phyloP scores from a whole-genome alignment of 2,888 invertebrate species.

The Callyntrura sp. region DNA sequence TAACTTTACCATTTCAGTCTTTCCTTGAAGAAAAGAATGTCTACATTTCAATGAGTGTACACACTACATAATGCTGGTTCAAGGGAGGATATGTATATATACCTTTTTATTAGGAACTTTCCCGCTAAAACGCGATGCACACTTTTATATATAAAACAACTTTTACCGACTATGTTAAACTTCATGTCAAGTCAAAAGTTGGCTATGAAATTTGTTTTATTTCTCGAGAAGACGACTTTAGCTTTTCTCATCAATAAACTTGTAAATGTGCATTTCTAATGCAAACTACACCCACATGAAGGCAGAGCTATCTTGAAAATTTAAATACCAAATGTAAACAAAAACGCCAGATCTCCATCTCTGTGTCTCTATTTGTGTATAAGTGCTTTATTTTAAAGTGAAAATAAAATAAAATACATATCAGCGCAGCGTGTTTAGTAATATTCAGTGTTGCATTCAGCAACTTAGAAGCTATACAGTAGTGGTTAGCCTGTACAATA shows the following conservation, averaged over 20 bases:
- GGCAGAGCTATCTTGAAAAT: neutral
- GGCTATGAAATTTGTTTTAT: slow-evolving; percentile 39
- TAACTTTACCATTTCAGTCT: slow-evolving; percentile 49
- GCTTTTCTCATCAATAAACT: slow-evolving; percentile 60
- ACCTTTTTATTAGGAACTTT: slow-evolving; percentile 17
- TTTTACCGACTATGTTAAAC: neutral
- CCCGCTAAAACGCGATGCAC: neutral
- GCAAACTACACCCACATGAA: neutral
- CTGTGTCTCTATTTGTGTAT: too few relatives aligned
- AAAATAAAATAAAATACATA: neutral
- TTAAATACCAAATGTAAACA: too few relatives aligned
- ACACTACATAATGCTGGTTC: neutral
- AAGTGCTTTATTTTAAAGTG: neutral
- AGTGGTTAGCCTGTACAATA: too few relatives aligned
- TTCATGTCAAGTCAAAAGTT: slow-evolving; percentile 34
- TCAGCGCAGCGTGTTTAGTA: neutral
- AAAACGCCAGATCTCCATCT: too few relatives aligned
- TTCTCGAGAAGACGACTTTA: neutral
- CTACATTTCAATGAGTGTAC: slow-evolving; percentile 4
- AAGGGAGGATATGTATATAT: neutral
- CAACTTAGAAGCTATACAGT: neutral
- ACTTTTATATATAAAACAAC: neutral
- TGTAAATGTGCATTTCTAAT: slow-evolving; percentile 26
- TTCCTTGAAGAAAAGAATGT: slow-evolving; percentile 47
- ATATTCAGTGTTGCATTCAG: slow-evolving; percentile 2